A percentile compares a stretch with the other conserved stretches of the same genome.
phyloP scores from a whole-genome alignment of 2,888 invertebrate species.

The Diachrysia chrysitis region DNA sequence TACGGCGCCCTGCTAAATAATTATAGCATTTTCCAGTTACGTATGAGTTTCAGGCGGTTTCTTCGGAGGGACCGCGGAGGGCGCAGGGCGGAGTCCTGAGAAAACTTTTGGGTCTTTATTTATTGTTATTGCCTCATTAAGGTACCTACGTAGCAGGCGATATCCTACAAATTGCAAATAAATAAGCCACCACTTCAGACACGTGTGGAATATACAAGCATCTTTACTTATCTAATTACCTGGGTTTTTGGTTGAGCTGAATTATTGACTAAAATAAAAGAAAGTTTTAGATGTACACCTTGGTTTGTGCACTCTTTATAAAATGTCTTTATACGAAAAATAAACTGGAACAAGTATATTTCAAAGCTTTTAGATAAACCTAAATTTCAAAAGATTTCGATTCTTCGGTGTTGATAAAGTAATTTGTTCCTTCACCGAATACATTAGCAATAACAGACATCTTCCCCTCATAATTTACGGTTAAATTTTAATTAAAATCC shows the following conservation, averaged over 20 bases:
- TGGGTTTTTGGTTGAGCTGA: constrained; percentile 43
- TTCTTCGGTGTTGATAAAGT: constrained; percentile 3
- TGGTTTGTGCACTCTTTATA: background rate
- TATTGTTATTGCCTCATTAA: constrained; percentile 89
- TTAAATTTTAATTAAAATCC: constrained; percentile 48
- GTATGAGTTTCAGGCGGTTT: constrained; percentile 81
- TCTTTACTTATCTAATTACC: constrained; percentile 70
- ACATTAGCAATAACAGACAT: constrained; percentile 33
- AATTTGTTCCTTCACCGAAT: constrained; percentile 7
- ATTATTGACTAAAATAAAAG: constrained; percentile 16
- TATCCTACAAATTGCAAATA: constrained; percentile 89
- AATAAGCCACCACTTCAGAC: constrained; percentile 80
- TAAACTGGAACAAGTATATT: background rate
- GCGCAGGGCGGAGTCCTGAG: constrained; percentile 77
- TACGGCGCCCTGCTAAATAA: constrained; percentile 72
- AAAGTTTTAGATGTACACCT: background rate
- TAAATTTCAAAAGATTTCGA: background rate
- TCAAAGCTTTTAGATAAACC: background rate
- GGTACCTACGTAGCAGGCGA: constrained; percentile 86
- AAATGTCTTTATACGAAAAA: background rate
- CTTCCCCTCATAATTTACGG: constrained; percentile 24
- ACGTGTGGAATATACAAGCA: constrained; percentile 78
- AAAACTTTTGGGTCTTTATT: constrained; percentile 89
- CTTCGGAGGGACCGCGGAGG: constrained; percentile 82
- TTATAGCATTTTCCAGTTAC: constrained; percentile 79